Base-by-base conservation (phyloP, 2,888 invertebrate genomes). In the Drosophila parthenogenetica region DNA sequence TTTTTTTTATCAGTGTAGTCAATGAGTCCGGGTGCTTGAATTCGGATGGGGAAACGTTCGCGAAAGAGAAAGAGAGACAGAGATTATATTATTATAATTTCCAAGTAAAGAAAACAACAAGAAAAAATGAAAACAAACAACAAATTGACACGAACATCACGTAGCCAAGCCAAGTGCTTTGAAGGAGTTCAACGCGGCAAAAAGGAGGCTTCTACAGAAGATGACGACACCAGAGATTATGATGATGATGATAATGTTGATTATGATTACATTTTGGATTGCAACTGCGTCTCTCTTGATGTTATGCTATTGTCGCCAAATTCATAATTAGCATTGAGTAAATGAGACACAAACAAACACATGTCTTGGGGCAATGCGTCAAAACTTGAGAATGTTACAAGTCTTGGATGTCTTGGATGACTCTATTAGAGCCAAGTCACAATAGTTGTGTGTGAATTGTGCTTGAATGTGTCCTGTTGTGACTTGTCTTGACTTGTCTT, bases 11-110 rank as follows among this genome's bases (percentile, higher is more conserved):
- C 29, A 29, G 29, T 53, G 54, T 53, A 79, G 69, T 55, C 70
- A 75, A 58, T 49, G 37, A 55, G 63, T 32, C 19, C 64, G 76
- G 42, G 50, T 62, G 70, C 71, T 70, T 70, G 50, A 42, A 42
- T 71, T 40, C 55, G 65, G 59, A 40, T 72, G 70, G 66, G 65
- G 74, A 73, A 69, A 74, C 55, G 61, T 59, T 40, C 43, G 64
- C 39, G 65, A 39, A 51, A 10, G 14, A 25, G 40, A 40, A 25
- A 35, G 10, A 13, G 8, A 42, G 16, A n/a, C 51, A 62, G 57
- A 81, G 82, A 87, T 83, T 84, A 84, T 83, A 87, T 86, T 85
- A 85, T 86, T 85, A 85, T 86, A 85, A 85, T 86, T 87, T 82
- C 88, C 83, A 77, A 87, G 85, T 79, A 85, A 87, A 60, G 63